Base-by-base conservation (phyloP, 2,113 vertebrate species). In the Anoura caudifer region DNA sequence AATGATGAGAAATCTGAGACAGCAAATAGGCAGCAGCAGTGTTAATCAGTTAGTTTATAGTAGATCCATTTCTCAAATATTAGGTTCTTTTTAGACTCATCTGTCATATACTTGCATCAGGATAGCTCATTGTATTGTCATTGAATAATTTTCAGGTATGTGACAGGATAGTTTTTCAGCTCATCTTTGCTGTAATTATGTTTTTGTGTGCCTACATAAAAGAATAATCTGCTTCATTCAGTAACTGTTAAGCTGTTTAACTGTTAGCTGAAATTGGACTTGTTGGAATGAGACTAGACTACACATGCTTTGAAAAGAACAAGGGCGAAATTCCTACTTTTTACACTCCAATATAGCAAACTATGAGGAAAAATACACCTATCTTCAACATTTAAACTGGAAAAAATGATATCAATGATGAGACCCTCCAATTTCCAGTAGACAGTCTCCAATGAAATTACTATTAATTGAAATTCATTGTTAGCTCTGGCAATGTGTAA, bases 301-400 rank as follows among this genome's bases (percentile, higher is more conserved):
- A 72, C 61, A 94, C 88, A 70, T 61, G 67, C 84, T 77, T 95
- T 97, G 50, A 91, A 94, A 95, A 94, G 63, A 91, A 36, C 16
- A 87, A 81, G 14, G 50, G 22, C 19, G 19, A 75, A 41, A 19
- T 65, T 8, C 19, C 31, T 54, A 28, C 13, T 69, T 67, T 52
- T 47, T 50, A 3, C 7, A 81, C 22, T 38, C 36, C 54, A 50
- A 0, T 73, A 15, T 54, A 83, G 61, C 22, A 47, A 81, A 63
- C 54, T 56, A 10, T 61, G 52, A 87, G 14, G 41, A 26, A 50
- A 50, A 36, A 54, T 38, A 28, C 12, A 77, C 17, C 19, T 45
- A 13, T 75, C 70, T 79, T 82, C 28, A n/a, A 31, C 36, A 33
- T 70, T 75, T 76, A 88, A 59, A 45, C 14, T 38, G 1, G 76